Base-by-base conservation (phyloP, 1,140 invertebrate species). In the Scaptomyza pallida region DNA sequence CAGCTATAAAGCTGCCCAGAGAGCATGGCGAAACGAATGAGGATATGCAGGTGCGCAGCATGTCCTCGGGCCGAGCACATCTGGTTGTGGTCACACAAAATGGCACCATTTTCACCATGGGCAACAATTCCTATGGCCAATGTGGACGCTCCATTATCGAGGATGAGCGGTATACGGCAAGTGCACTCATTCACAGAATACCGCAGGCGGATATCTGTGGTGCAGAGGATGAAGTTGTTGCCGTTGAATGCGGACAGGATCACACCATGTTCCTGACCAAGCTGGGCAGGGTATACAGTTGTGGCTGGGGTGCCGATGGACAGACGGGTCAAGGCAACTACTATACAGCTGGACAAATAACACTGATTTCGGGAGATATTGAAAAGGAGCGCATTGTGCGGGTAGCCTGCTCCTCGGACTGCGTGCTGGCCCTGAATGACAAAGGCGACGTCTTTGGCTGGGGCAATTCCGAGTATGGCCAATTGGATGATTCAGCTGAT, bases 401-500 rank as follows among this genome's bases (percentile, higher is more conserved):
- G 91, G 76, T 99, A 0, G 93, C 96, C 0, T 96, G 95, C 51
- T 92, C 94, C 43, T 96, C 94, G 5, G 98, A 99, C 91, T 98
- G 96, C 93, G 95, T 97, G 23, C 91, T 99, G 47, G 98, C 98
- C 19, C 92, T 99, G 16, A 98, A 95, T 92, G 97, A 98, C 76
- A 95, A 95, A 89, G 98, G 98, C 15, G 96, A 98, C 81, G 93
- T 99, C 1, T 99, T 99, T 93, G 98, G 98, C 0, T 99, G 98
- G 98, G 98, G 98, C 16, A 99, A 98, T 91, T 96, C 96, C 1
- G 98, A 99, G 92, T 99, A 99, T 90, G 94, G 94, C 2, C 98
- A 99, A 91, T 92, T 99, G 30, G 92, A 92, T 30, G 90, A 92
- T 54, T 89, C 72, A 0, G 67, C 76, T 0, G 72, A 88, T 37